Evolutionary conservation across 2,797 vertebrate genomes (phyloP).

Genomic region (Alca torda): DNA sequence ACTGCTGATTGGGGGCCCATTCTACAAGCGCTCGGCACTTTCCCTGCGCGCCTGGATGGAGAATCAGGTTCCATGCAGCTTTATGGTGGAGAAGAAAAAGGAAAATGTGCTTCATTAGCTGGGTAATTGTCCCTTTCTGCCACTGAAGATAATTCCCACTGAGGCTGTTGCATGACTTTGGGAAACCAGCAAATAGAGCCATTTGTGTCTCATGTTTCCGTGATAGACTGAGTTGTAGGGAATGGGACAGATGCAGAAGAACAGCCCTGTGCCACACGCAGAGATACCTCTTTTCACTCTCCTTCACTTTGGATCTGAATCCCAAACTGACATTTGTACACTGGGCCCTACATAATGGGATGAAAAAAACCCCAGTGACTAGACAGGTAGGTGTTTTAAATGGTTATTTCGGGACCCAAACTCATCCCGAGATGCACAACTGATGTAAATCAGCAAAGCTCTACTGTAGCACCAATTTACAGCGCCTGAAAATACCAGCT

Average conservation of each 20-base stretch:
- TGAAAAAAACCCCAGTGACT: not conserved
- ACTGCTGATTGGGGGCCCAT: slow-evolving; percentile 42
- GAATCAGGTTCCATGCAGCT: slow-evolving; percentile 21
- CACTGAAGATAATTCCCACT: slow-evolving; percentile 29
- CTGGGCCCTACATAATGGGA: not conserved
- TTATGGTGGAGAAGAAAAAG: slow-evolving; percentile 57
- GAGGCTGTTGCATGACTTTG: slow-evolving; percentile 52
- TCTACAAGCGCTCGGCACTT: not conserved
- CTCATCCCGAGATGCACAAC: not conserved
- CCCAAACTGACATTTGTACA: not conserved
- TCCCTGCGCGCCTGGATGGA: not conserved
- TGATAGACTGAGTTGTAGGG: not conserved
- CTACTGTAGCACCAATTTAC: not conserved
- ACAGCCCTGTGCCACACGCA: not conserved
- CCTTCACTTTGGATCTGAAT: not conserved
- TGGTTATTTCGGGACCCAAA: not conserved
- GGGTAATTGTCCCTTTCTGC: slow-evolving; percentile 66
- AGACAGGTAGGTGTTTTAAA: not conserved
- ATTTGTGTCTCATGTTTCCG: not conserved
- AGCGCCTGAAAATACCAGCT: not conserved
- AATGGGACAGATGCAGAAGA: not conserved
- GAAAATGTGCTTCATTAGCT: slow-evolving; percentile 65
- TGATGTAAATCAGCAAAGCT: not conserved
- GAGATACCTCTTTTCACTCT: not conserved
- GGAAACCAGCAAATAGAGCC: slow-evolving; percentile 29